These are phyloP conservation scores for Limnephilus marmoratus DNA, from an alignment of 2,888 invertebrate genomes.

Conservation along the genomic window DNA sequence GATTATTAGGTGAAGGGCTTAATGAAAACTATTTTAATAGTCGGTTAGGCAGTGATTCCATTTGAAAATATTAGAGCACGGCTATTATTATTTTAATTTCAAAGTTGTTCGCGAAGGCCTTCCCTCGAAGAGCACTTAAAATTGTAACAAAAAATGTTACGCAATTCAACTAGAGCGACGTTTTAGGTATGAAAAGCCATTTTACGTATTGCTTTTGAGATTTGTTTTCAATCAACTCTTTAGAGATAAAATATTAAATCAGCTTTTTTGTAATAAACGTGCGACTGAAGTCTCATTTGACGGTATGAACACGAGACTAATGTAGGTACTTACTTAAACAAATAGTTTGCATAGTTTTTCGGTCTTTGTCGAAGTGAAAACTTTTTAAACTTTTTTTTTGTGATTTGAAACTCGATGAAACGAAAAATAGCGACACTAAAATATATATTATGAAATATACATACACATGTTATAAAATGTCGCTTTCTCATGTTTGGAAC, in stretches of 20 bases:
- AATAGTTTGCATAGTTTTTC: no score
- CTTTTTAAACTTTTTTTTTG: no score
- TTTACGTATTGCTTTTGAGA: background rate
- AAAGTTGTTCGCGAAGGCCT: background rate
- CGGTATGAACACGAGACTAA: no score
- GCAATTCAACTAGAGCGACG: background rate
- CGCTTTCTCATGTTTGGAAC: background rate
- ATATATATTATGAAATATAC: no score
- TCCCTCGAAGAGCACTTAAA: background rate
- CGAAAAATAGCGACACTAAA: no score
- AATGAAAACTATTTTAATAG: conserved; percentile 20
- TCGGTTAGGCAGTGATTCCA: background rate
- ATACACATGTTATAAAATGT: background rate
- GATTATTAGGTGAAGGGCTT: conserved; percentile 17
- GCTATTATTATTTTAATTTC: background rate
- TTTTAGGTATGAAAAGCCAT: background rate
- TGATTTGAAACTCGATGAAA: no score
- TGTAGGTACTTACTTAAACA: no score
- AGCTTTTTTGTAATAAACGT: no score
- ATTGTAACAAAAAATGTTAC: background rate
- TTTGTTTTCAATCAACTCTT: background rate
- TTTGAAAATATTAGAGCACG: background rate
- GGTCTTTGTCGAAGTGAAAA: no score
- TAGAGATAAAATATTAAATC: background rate
- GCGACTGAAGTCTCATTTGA: no score